phyloP scores from a whole-genome alignment of 2,797 vertebrate genomes.

The Heterohyrax brucei region DNA sequence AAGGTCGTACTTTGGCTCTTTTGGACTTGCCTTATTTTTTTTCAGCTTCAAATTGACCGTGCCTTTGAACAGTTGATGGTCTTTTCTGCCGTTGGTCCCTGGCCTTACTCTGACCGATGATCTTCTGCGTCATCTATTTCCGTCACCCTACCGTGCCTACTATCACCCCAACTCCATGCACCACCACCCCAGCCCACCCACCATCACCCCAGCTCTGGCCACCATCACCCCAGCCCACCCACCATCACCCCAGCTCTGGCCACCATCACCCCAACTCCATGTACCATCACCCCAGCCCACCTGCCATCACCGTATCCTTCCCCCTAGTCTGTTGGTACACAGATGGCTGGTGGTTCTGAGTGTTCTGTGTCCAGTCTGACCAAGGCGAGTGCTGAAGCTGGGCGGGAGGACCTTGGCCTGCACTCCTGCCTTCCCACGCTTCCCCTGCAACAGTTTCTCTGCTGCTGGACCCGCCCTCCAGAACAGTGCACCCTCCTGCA shows the following conservation, averaged over 20 bases:
- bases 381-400: accelerated
- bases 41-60: no score
- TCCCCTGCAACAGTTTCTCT: accelerated
- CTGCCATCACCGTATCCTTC: neutral
- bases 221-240: neutral
- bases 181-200: no score
- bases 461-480: no score
- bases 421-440: accelerated
- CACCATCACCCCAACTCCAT: no score
- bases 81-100: no score
- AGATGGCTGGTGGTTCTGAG: neutral
- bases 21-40: no score
- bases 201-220: no score
- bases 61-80: no score
- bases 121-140: no score
- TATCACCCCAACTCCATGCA: no score
- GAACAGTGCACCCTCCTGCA: accelerated
- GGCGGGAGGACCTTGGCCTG: accelerated
- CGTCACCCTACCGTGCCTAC: neutral
- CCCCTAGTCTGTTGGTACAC: neutral
- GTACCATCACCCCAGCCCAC: neutral
- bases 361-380: accelerated
- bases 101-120: no score
- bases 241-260: neutral
- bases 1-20: no score